A percentile compares a stretch with the other conserved stretches of the same genome.
These are phyloP conservation scores for Scartelaos histophorus DNA, from an alignment of 2,113 vertebrate species.

Conservation along the genomic window DNA sequence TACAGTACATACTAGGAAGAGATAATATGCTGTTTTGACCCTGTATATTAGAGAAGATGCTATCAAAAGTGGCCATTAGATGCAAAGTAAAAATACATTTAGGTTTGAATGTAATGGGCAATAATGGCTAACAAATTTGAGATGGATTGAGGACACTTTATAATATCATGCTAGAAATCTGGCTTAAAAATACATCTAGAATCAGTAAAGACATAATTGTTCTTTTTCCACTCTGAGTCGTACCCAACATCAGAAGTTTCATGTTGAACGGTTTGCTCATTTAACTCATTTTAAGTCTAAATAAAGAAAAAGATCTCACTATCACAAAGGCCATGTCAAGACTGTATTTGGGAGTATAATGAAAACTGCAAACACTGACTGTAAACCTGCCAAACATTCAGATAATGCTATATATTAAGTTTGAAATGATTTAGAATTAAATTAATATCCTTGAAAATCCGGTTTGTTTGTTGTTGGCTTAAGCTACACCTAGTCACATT, in stretches of 20 bases:
- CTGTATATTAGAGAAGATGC: too few relatives aligned
- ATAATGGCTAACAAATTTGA: too few relatives aligned
- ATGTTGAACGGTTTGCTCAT: too few relatives aligned
- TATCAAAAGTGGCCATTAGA: too few relatives aligned
- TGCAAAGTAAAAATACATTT: too few relatives aligned
- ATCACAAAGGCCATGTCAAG: neutral
- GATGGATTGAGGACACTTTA: neutral
- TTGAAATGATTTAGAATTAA: neutral
- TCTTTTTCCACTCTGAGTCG: too few relatives aligned
- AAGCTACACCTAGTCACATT: neutral
- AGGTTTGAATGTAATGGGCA: too few relatives aligned
- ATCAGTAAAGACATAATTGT: too few relatives aligned
- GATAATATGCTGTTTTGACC: too few relatives aligned
- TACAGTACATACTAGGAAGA: too few relatives aligned
- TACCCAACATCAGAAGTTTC: neutral
- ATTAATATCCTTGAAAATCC: neutral
- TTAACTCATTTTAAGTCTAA: neutral
- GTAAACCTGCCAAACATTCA: neutral
- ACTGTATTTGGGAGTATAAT: neutral
- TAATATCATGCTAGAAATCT: neutral
- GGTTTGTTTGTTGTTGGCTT: neutral
- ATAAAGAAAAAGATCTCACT: neutral
- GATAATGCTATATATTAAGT: neutral
- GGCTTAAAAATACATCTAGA: neutral
- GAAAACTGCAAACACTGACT: neutral